Evolutionary conservation across 37 sponge, comb jelly and placozoan genomes (phyloP), one percentile per base, ranked within the genome.

Genomic region (Ianthella basta): DNA sequence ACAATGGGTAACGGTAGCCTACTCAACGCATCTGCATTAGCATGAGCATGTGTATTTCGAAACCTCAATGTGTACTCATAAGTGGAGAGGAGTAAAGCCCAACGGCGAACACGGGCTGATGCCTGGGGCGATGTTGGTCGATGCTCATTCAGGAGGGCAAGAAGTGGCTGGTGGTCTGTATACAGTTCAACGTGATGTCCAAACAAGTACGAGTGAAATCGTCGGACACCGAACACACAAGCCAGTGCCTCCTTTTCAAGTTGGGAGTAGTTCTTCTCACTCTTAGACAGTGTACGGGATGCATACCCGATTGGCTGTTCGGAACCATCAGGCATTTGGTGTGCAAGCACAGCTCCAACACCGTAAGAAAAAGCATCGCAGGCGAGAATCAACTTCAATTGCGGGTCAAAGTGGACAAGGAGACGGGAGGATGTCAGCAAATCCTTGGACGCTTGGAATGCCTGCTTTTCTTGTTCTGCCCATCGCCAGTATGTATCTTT

Each of bases 1-100:
- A n/a, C n/a, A n/a, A n/a, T n/a, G n/a, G n/a, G n/a, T n/a, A n/a
- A n/a, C n/a, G 86, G 80, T 55, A 86, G 34, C 32, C 86, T 20
- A n/a, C 55, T 64, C 66, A 77, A 29, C 15, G 86, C 79, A 12
- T 86, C 79, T 29, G 79, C 80, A 59, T 86, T 86, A 19, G 18
- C 66, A 36, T 77, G 61, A 36, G 24, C 80, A 21, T 38, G 50
- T 2, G 40, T 61, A 50, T 20, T 25, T 16, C 13, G 59, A 59
- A 56, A 81, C 61, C 21, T 59, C 19, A 86, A 19, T 20, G 44
- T 79, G 66, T 86, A 86, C 25, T 63, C 80, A 50, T 79, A 86
- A 15, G 39, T 29, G 15, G 86, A 55, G 21, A 86, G 39, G 35
- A 79, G 32, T 33, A 77, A 30, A 29, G 79, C 79, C 54, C 39